These are phyloP conservation scores for Mormyrops boulengeri DNA, from an alignment of 2,797 vertebrate genomes.

Conservation along the genomic window DNA sequence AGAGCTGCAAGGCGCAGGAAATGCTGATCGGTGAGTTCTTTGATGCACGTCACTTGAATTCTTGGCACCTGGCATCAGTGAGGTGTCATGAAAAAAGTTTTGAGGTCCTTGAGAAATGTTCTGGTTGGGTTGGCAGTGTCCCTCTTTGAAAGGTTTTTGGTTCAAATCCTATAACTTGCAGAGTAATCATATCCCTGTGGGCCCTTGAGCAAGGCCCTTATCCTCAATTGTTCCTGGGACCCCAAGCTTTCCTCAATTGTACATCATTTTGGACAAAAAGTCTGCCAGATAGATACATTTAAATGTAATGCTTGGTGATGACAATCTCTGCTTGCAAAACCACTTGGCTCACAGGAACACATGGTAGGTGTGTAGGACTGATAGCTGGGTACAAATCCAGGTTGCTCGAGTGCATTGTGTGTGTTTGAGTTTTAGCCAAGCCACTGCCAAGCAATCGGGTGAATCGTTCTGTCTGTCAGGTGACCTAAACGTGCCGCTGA, in stretches of 20 bases:
- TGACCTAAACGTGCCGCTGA: constrained; percentile 75
- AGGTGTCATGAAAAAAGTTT: not conserved
- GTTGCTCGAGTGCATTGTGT: constrained; percentile 36
- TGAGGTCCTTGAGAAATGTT: not conserved
- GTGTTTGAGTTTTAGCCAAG: not conserved
- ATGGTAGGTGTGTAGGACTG: not conserved
- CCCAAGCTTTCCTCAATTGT: not conserved
- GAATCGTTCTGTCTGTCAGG: constrained; percentile 55
- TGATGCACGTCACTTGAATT: not conserved
- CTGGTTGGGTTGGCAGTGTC: not conserved
- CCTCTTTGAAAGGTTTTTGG: not conserved
- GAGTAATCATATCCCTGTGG: not conserved
- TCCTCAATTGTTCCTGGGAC: not conserved
- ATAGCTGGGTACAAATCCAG: not conserved
- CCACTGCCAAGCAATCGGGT: not conserved
- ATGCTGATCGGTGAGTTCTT: constrained; percentile 77
- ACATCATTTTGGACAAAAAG: not conserved
- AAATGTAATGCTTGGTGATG: not conserved
- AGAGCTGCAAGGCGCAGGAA: constrained; percentile 72
- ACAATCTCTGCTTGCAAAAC: not conserved
- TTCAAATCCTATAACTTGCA: not conserved
- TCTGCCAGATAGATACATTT: not conserved
- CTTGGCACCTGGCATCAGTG: not conserved
- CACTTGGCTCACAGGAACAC: not conserved
- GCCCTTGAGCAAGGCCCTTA: not conserved